Evolutionary conservation across 1,140 invertebrate genomes (phyloP).

Genomic region (Apis laboriosa): DNA sequence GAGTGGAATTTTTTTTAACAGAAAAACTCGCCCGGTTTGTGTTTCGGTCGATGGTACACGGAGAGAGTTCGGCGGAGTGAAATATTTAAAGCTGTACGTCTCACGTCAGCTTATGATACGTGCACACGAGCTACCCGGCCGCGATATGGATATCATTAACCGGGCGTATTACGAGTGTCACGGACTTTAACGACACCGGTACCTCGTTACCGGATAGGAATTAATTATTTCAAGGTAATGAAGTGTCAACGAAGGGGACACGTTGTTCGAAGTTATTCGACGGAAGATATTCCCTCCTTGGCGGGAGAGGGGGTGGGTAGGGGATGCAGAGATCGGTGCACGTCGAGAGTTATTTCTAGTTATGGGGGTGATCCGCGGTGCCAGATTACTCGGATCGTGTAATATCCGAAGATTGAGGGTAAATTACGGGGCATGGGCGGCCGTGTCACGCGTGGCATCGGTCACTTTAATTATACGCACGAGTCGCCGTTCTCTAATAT

Average conservation of each 20-base stretch:
- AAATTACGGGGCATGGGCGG: conserved; percentile 15
- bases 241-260: conserved; percentile 62
- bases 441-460: conserved; percentile 16
- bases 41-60: conserved; percentile 2
- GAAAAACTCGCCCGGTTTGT: background rate
- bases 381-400: conserved; percentile 33
- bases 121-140: conserved; percentile 6
- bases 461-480: conserved; percentile 12
- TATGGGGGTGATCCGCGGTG: conserved; percentile 28
- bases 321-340: conserved; percentile 11
- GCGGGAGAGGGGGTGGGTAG: background rate
- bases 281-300: conserved; percentile 54
- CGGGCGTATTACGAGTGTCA: conserved; percentile 62
- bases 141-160: conserved; percentile 65
- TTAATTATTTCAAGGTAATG: conserved; percentile 67
- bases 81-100: conserved; percentile 62
- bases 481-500: background rate
- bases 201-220: conserved; percentile 63
- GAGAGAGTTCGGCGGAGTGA: conserved; percentile 28
- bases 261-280: conserved; percentile 64
- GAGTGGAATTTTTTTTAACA: conserved; percentile 50
- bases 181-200: conserved; percentile 60
- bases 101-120: conserved; percentile 62
- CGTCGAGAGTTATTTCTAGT: conserved; percentile 53
- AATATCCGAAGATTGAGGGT: conserved; percentile 6